Base-by-base conservation (phyloP, 1,140 invertebrate genomes). In the Muscidifurax raptorellus region DNA sequence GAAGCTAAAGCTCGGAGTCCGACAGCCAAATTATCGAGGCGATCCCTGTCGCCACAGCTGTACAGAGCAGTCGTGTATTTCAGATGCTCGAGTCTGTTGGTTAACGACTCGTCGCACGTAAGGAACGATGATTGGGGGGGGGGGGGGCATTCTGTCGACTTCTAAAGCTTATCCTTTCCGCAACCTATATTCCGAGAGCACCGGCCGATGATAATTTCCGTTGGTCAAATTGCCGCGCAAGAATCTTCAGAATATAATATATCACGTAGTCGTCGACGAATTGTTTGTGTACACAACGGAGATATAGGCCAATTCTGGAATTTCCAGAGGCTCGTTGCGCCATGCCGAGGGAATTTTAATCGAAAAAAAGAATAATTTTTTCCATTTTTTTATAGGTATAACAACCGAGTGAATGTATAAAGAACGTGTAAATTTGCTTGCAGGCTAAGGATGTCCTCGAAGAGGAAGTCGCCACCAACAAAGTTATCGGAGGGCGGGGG, bases 361-460 rank as follows among this genome's bases (percentile, higher is more conserved):
- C 10, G 0, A 40, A 40, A 40, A 12, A 12, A n/a, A n/a, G n/a
- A n/a, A n/a, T n/a, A n/a, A n/a, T n/a, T n/a, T n/a, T n/a, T n/a
- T n/a, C n/a, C n/a, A n/a, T n/a, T n/a, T n/a, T n/a, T n/a, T n/a
- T n/a, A n/a, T n/a, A n/a, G n/a, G n/a, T n/a, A n/a, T n/a, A n/a
- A n/a, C n/a, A n/a, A n/a, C n/a, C n/a, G n/a, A n/a, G n/a, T n/a
- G n/a, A n/a, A n/a, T n/a, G n/a, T n/a, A 59, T 22, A 40, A 40
- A 40, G 7, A 59, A 59, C 52, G 52, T 4, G 52, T 7, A n/a
- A 59, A 59, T 59, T 22, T 59, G 6, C 95, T 82, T 95, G 76
- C 95, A 97, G 96, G 96, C 88, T 92, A 91, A 97, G 95, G 94
- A 98, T 98, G 97, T 97, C 97, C 95, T 98, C 97, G 94, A 98